A percentile compares a stretch with the other conserved stretches of the same genome.
Evolutionary conservation across 2,113 vertebrate genomes (phyloP).

Genomic region (Brachyistius frenatus): DNA sequence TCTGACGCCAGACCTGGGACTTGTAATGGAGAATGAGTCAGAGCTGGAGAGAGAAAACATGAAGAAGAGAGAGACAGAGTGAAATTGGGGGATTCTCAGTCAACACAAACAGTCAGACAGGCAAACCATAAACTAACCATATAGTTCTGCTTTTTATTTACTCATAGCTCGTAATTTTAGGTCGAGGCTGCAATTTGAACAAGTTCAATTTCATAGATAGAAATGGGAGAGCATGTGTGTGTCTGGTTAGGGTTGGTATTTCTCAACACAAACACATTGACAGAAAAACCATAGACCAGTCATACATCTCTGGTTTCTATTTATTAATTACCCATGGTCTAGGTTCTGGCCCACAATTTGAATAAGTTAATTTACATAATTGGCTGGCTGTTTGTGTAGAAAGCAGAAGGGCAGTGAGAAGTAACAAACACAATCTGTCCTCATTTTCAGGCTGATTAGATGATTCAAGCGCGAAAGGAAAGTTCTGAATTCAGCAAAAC

Average conservation of each 20-base stretch:
- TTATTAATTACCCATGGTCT: slow-evolving; percentile 28
- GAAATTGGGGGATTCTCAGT: slow-evolving; percentile 37
- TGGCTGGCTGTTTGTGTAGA: slow-evolving; percentile 51
- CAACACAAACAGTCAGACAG: slow-evolving; percentile 51
- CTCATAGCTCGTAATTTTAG: neutral
- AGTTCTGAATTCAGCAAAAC: slow-evolving; percentile 69
- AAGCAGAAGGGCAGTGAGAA: slow-evolving; percentile 35
- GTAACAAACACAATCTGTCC: slow-evolving; percentile 39
- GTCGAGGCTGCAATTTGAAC: neutral
- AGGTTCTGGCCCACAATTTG: slow-evolving; percentile 32
- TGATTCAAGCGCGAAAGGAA: slow-evolving; percentile 56
- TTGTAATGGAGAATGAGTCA: slow-evolving; percentile 79
- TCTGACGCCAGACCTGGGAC: slow-evolving; percentile 67
- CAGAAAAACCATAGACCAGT: slow-evolving; percentile 34
- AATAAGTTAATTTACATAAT: slow-evolving; percentile 57
- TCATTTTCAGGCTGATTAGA: slow-evolving; percentile 46
- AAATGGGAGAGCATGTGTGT: neutral
- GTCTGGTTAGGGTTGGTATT: slow-evolving; percentile 28
- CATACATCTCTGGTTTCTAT: slow-evolving; percentile 44
- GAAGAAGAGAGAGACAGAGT: slow-evolving; percentile 37
- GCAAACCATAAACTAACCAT: slow-evolving; percentile 31
- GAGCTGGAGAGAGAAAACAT: slow-evolving; percentile 56
- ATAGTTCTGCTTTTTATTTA: slow-evolving; percentile 64
- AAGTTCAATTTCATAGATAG: slow-evolving; percentile 11
- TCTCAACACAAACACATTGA: slow-evolving; percentile 53